Conservation (phyloP, 1,140 invertebrate species). For the Solen grandis region DNA sequence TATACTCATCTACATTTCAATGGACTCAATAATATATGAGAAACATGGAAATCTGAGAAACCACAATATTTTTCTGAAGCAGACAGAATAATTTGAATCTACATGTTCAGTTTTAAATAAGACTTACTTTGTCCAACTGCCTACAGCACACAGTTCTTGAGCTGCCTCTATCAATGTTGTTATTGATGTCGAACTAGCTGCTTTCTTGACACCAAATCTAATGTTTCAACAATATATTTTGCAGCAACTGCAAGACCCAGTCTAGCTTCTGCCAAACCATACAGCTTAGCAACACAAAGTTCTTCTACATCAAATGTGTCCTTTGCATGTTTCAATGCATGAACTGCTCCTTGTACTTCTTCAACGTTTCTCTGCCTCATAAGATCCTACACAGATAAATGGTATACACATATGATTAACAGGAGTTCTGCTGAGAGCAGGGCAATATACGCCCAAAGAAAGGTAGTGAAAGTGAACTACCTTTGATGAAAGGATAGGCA, state of each 20-base stretch:
- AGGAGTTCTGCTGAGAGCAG: too few relatives aligned
- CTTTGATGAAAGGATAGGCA: too few relatives aligned
- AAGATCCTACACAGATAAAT: too few relatives aligned
- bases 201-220: neutral
- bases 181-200: neutral
- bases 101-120: neutral
- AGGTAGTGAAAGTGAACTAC: too few relatives aligned
- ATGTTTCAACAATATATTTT: slow-evolving; percentile 32
- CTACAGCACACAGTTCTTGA: slow-evolving; percentile 14
- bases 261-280: slow-evolving; percentile 42
- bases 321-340: neutral
- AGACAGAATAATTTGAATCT: too few relatives aligned
- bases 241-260: slow-evolving; percentile 47
- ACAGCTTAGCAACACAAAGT: slow-evolving; percentile 30
- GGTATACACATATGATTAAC: too few relatives aligned
- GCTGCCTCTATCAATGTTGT: slow-evolving; percentile 19
- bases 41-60: too few relatives aligned
- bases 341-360: neutral
- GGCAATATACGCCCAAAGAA: too few relatives aligned
- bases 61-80: too few relatives aligned
- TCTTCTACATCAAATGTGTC: neutral
- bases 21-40: too few relatives aligned
- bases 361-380: too few relatives aligned
- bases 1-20: too few relatives aligned
- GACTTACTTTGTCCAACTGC: slow-evolving; percentile 50